Conservation (phyloP, 2,888 invertebrate species). For the Cyclophora punctaria region DNA sequence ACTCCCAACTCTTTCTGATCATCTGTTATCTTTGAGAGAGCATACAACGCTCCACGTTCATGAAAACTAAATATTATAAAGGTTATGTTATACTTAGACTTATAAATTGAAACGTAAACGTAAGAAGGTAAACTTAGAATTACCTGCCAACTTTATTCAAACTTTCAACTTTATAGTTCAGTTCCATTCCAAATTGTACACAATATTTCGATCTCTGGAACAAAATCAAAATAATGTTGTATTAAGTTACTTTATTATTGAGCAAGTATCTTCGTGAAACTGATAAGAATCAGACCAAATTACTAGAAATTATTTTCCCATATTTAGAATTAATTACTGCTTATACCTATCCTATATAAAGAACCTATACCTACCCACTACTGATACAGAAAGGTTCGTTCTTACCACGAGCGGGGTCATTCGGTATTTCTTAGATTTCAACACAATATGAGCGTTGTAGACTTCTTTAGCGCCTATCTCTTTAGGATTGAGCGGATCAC, state of each 20-base stretch:
- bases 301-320: background rate
- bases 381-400: no score
- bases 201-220: slow-evolving; percentile 82
- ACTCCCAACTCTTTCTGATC: slow-evolving; percentile 83
- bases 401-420: slow-evolving; percentile 33
- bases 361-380: no score
- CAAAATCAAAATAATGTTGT: slow-evolving; percentile 6
- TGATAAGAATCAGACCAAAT: background rate
- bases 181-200: slow-evolving; percentile 80
- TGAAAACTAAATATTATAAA: slow-evolving; percentile 78
- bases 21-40: slow-evolving; percentile 79
- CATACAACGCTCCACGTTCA: slow-evolving; percentile 90
- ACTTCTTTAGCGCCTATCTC: slow-evolving; percentile 71
- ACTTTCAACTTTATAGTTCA: slow-evolving; percentile 92
- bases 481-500: slow-evolving; percentile 42
- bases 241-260: background rate
- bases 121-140: background rate
- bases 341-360: background rate
- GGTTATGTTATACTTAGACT: background rate
- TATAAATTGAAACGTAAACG: background rate
- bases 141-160: slow-evolving; percentile 91
- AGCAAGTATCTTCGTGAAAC: background rate
- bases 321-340: background rate
- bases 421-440: slow-evolving; percentile 66
- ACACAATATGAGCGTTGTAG: slow-evolving; percentile 74